Base-by-base conservation (phyloP, 2,113 vertebrate genomes). In the Brachirus orientalis region DNA sequence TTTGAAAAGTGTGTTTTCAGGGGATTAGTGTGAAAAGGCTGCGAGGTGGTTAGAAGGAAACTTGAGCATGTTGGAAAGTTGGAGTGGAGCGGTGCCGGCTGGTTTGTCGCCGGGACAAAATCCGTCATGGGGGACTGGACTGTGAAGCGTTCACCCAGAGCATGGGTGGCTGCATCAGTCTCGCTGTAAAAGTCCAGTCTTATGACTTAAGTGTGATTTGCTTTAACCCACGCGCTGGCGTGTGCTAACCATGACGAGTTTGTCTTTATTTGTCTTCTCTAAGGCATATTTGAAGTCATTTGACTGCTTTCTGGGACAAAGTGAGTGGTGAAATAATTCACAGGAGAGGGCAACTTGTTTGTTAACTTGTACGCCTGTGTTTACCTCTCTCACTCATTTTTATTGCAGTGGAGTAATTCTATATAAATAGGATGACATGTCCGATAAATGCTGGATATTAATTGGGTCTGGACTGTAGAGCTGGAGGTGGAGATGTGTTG, bases 41-140 rank as follows among this genome's bases (percentile, higher is more conserved):
- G 48, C 8, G 22, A 9, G 0, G 52, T 52, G 40, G 20, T 37
- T 65, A 19, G 45, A 60, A 60, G 55, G 40, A 40, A 82, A 77
- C 50, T 80, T 82, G 80, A 80, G 80, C 86, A 58, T 83, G 84
- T 66, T 77, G 80, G 86, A 90, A 92, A 91, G 90, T 91, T 90
- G 62, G 47, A 62, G 38, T 37, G 62, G 11, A 56, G 73, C 80
- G 83, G 61, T 67, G 47, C 67, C 53, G 75, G 66, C 16, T 41
- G 41, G 4, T 45, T 56, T 46, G 19, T 79, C 73, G 69, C 50
- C 60, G 70, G 79, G 61, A 73, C 72, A 51, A 20, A 71, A 36
- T 38, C 83, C 65, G 62, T 65, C 63, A 66, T 59, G 70, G 63
- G 58, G 54, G 28, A 28, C 28, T 28, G 64, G 55, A 45, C 62